Evolutionary conservation across 2,888 invertebrate species (phyloP).

Genomic region (Macropis europaea): DNA sequence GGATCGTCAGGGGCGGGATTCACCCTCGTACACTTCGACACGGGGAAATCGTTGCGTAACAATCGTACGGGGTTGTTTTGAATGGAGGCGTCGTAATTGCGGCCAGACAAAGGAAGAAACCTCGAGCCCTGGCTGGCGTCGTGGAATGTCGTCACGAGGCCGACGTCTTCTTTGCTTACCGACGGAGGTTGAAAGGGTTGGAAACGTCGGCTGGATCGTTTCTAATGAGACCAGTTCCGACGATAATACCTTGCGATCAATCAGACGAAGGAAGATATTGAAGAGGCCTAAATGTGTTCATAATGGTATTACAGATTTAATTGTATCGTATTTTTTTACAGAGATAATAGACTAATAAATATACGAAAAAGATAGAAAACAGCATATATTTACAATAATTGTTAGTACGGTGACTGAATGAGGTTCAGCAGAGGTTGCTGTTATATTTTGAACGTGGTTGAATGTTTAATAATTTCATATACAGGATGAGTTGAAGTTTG

Average conservation of each 20-base stretch:
- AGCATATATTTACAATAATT: no score
- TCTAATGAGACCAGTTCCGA: constrained; percentile 59
- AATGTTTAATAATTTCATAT: no score
- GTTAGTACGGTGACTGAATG: no score
- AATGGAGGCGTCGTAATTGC: constrained; percentile 66
- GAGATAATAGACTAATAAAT: no score
- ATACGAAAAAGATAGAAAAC: no score
- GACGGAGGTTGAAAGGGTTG: constrained; percentile 47
- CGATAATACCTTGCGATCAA: constrained; percentile 51
- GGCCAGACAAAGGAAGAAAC: constrained; percentile 63
- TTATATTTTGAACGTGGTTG: no score
- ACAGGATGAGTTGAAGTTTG: no score
- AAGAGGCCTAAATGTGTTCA: no score
- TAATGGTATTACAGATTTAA: no score
- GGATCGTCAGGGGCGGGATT: background rate
- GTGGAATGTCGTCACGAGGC: constrained; percentile 33
- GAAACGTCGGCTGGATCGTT: constrained; percentile 40
- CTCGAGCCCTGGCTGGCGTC: constrained; percentile 10
- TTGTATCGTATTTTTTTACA: no score
- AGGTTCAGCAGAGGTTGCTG: no score
- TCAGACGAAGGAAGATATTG: no score
- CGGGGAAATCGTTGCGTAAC: constrained; percentile 58
- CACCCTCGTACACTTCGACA: constrained; percentile 48
- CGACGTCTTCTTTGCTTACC: constrained; percentile 40
- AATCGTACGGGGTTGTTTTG: constrained; percentile 61